A percentile compares a stretch with the other conserved stretches of the same genome.
Conservation (phyloP, 2,888 invertebrate genomes). For the Andrena fulva region DNA sequence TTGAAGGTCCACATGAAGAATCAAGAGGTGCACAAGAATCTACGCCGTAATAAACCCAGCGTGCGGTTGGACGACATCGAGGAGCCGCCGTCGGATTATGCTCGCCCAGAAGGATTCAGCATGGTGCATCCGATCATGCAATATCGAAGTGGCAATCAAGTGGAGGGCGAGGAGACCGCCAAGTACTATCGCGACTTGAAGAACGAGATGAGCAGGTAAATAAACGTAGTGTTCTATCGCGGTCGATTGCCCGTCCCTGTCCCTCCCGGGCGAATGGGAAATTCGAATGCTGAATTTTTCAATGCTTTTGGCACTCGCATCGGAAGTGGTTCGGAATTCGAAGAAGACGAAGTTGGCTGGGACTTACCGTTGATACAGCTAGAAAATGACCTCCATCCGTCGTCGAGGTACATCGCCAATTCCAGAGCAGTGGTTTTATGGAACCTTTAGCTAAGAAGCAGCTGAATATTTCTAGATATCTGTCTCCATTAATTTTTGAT, state of each 20-base stretch:
- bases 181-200: slow-evolving; percentile 83
- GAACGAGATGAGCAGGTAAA: slow-evolving; percentile 85
- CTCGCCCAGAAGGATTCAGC: slow-evolving; percentile 88
- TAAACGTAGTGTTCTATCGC: slow-evolving; percentile 50
- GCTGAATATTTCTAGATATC: background rate
- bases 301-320: slow-evolving; percentile 83
- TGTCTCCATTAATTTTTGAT: background rate
- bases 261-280: slow-evolving; percentile 56
- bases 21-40: slow-evolving; percentile 89
- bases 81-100: slow-evolving; percentile 87
- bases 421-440: background rate
- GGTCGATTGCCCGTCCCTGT: background rate
- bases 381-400: slow-evolving; percentile 84
- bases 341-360: slow-evolving; percentile 87
- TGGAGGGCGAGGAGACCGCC: slow-evolving; percentile 80
- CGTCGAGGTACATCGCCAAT: slow-evolving; percentile 78
- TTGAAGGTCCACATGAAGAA: slow-evolving; percentile 88
- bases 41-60: slow-evolving; percentile 88
- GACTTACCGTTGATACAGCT: slow-evolving; percentile 86
- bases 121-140: slow-evolving; percentile 86
- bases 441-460: background rate
- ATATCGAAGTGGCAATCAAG: slow-evolving; percentile 80
- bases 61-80: slow-evolving; percentile 86
- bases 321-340: slow-evolving; percentile 85
- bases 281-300: slow-evolving; percentile 80